Conservation (phyloP, 2,888 invertebrate genomes). For the Malacosoma neustria region DNA sequence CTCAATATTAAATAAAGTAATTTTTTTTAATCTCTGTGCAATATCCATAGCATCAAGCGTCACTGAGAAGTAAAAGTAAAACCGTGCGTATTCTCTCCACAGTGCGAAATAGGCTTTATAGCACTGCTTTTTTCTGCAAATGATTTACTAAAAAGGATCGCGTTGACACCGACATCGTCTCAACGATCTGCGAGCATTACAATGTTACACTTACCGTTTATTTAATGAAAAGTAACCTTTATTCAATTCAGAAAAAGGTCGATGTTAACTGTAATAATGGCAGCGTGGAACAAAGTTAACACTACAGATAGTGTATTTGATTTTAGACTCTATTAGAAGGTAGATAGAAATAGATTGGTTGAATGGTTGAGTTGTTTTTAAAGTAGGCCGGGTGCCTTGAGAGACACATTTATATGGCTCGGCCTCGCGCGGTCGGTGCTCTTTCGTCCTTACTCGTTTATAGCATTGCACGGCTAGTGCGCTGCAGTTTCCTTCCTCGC, state of each 20-base stretch:
- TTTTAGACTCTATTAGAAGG: slow-evolving; percentile 24
- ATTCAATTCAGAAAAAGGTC: slow-evolving; percentile 18
- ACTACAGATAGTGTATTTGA: slow-evolving; percentile 14
- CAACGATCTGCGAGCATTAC: slow-evolving; percentile 31
- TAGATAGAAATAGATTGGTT: slow-evolving; percentile 14
- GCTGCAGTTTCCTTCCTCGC: slow-evolving; percentile 60
- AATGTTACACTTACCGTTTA: slow-evolving; percentile 17
- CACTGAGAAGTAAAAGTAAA: too few species aligned
- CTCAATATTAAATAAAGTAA: too few species aligned
- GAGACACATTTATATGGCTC: slow-evolving; percentile 57
- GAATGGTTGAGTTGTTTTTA: slow-evolving; percentile 21
- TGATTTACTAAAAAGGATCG: slow-evolving; percentile 61
- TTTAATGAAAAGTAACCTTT: slow-evolving; percentile 24
- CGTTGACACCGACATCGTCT: slow-evolving; percentile 48
- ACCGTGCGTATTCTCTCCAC: too few species aligned
- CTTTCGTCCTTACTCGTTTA: slow-evolving; percentile 38
- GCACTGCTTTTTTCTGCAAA: slow-evolving; percentile 27
- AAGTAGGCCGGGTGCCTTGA: slow-evolving; percentile 68
- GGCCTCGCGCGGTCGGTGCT: slow-evolving; percentile 63
- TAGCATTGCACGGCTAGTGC: slow-evolving; percentile 34
- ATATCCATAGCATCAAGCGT: too few species aligned
- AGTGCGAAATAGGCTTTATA: too few species aligned
- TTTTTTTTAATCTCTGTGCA: too few species aligned
- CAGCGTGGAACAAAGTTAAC: slow-evolving; percentile 15
- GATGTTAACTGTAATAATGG: slow-evolving; percentile 21